Conservation (phyloP, 2,888 invertebrate genomes). For the Stegana nigrithorax region DNA sequence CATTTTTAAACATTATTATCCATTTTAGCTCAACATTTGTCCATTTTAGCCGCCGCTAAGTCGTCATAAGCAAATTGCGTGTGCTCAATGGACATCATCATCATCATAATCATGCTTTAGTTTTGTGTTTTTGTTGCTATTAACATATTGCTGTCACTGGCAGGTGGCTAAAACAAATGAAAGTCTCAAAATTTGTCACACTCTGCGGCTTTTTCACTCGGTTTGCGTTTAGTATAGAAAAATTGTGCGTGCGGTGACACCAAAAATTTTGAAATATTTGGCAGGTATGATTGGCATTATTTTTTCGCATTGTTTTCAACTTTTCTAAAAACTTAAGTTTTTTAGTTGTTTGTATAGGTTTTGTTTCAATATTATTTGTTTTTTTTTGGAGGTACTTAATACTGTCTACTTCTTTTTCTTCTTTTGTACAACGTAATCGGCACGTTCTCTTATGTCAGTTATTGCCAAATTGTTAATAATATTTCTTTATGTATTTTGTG, state of each 20-base stretch:
- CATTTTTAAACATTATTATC: no score
- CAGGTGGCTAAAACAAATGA: not conserved
- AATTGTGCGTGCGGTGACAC: not conserved
- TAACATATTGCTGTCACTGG: no score
- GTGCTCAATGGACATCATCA: no score
- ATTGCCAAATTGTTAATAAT: conserved; percentile 24
- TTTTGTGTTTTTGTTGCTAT: not conserved
- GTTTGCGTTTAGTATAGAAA: no score
- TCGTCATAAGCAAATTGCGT: no score
- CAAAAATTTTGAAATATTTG: not conserved
- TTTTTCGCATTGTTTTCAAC: no score
- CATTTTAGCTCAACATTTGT: no score
- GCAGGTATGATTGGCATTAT: not conserved
- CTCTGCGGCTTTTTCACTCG: not conserved
- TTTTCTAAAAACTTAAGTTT: no score
- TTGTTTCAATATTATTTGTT: not conserved
- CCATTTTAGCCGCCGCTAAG: no score
- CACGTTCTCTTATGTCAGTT: conserved; percentile 25
- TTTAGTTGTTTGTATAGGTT: no score
- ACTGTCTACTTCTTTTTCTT: not conserved
- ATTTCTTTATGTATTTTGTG: conserved; percentile 39
- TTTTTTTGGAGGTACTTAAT: not conserved
- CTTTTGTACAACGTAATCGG: no score
- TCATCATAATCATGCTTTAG: no score
- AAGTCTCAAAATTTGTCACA: conserved; percentile 1